Percentiles rank a stretch among this genome's conserved stretches.
Evolutionary conservation across 2,113 vertebrate species (phyloP).

Genomic region (Dipodomys merriami): DNA sequence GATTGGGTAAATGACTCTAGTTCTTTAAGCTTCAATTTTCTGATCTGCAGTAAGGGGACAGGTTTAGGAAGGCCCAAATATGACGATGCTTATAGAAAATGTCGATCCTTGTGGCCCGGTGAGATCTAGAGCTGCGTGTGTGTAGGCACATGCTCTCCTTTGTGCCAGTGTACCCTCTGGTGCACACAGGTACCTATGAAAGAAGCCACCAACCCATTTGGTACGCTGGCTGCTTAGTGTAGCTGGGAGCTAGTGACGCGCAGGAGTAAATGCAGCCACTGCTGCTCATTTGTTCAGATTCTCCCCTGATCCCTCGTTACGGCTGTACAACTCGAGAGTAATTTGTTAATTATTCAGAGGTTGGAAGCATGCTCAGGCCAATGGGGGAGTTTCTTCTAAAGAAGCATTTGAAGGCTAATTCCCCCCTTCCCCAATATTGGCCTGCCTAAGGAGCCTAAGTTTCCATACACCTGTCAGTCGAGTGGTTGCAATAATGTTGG

Average conservation of each 20-base stretch:
- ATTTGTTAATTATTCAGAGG: background rate
- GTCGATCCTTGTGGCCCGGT: too few species aligned
- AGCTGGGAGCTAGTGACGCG: background rate
- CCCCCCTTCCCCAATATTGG: too few species aligned
- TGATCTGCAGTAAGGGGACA: background rate
- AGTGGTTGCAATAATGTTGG: background rate
- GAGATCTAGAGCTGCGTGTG: background rate
- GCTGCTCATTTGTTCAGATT: background rate
- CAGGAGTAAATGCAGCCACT: background rate
- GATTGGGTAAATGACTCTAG: background rate
- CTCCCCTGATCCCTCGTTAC: background rate
- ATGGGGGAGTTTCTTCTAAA: background rate
- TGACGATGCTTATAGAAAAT: background rate
- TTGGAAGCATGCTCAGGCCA: background rate
- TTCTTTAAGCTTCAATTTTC: background rate
- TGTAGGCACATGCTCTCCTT: too few species aligned
- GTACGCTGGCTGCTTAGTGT: background rate
- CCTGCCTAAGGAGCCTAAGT: background rate
- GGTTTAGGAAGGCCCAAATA: background rate
- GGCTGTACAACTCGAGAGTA: background rate
- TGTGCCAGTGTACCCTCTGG: fast-evolving
- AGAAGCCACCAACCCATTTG: background rate
- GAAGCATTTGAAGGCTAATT: background rate
- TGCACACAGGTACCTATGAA: background rate
- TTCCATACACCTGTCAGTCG: background rate